These are phyloP conservation scores for Pyrocoelia pectoralis DNA, from an alignment of 2,888 invertebrate genomes.

Conservation along the genomic window DNA sequence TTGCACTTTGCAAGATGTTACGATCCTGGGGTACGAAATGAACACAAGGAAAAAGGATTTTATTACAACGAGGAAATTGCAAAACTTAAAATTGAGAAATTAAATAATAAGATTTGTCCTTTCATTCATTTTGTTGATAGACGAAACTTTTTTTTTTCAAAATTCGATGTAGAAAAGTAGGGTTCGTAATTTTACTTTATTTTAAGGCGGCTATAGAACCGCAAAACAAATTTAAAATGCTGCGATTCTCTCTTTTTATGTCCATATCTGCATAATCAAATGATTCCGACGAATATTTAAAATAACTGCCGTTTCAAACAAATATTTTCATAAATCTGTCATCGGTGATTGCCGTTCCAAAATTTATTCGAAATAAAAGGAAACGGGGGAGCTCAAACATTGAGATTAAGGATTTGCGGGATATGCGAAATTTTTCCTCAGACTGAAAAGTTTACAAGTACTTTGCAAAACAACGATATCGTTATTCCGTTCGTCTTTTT, in stretches of 20 bases:
- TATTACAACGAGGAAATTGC: conserved; percentile 35
- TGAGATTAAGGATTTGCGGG: conserved; percentile 16
- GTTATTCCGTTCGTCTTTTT: no score
- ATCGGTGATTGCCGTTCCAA: conserved; percentile 57
- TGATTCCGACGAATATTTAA: conserved; percentile 61
- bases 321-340: conserved; percentile 64
- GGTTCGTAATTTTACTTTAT: conserved; percentile 4
- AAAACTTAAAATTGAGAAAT: conserved; percentile 35
- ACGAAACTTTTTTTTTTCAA: conserved; percentile 3
- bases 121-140: background rate
- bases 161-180: background rate
- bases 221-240: conserved; percentile 44
- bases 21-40: conserved; percentile 37
- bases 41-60: conserved; percentile 40
- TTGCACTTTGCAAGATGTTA: conserved; percentile 43
- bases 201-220: conserved; percentile 21
- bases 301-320: conserved; percentile 60
- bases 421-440: conserved; percentile 15
- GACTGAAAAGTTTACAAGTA: background rate
- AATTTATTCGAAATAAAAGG: conserved; percentile 42
- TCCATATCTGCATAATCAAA: conserved; percentile 61
- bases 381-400: conserved; percentile 33
- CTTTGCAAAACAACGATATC: no score
- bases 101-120: conserved; percentile 4
- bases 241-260: conserved; percentile 52